These are phyloP conservation scores for Erinaceus europaeus DNA, from an alignment of 2,113 vertebrate genomes.

Conservation along the genomic window DNA sequence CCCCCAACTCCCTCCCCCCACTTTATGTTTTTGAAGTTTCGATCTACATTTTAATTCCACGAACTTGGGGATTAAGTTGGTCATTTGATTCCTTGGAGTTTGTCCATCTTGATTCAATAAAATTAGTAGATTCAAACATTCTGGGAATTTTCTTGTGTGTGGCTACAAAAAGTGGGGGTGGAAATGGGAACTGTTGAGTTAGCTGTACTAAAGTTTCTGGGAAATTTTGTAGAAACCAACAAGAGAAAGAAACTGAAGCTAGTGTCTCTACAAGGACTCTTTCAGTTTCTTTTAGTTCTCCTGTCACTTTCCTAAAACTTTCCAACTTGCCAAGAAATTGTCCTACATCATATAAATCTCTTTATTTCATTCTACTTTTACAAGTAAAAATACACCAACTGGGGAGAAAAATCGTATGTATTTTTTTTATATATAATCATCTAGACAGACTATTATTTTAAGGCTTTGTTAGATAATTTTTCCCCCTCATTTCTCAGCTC, in stretches of 20 bases:
- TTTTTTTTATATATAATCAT: background rate
- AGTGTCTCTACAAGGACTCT: background rate
- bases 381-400: background rate
- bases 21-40: no score
- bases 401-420: background rate
- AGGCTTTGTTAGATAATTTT: background rate
- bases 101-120: no score
- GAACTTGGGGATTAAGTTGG: no score
- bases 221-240: background rate
- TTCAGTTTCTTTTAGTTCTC: background rate
- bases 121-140: no score
- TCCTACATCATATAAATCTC: background rate
- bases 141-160: no score
- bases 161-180: background rate
- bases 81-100: no score
- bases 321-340: no score
- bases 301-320: background rate
- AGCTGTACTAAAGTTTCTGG: background rate
- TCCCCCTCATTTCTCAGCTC: background rate
- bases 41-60: no score
- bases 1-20: no score
- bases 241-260: background rate
- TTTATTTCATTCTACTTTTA: background rate
- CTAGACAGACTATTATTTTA: background rate
- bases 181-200: background rate